Percentiles rank a stretch among this genome's conserved stretches.
Evolutionary conservation across 1,140 invertebrate genomes (phyloP).

Genomic region (Frieseomelitta varia): DNA sequence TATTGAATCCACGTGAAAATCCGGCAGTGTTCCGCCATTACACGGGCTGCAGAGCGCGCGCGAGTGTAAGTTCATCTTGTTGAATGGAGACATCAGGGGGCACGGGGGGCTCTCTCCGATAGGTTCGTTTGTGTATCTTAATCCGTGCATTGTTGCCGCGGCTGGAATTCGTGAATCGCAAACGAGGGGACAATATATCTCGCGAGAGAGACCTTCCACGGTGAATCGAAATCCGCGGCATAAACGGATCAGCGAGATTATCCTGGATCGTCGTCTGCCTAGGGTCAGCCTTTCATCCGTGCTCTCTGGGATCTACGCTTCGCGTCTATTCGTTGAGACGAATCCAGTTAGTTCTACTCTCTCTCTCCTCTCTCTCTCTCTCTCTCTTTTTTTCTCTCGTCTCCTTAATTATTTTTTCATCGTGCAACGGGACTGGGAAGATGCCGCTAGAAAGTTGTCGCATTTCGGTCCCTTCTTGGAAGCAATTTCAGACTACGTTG

Average conservation of each 20-base stretch:
- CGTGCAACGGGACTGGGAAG: background rate
- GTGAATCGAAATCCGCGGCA: slow-evolving; percentile 45
- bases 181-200: slow-evolving; percentile 48
- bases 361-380: background rate
- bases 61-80: slow-evolving; percentile 35
- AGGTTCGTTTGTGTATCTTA: slow-evolving; percentile 58
- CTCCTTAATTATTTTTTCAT: too few relatives aligned
- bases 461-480: background rate
- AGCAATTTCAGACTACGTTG: background rate
- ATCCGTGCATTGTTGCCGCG: slow-evolving; percentile 56
- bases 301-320: background rate
- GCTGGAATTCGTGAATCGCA: slow-evolving; percentile 52
- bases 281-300: slow-evolving; percentile 1
- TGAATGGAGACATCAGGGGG: slow-evolving; percentile 25
- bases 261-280: slow-evolving; percentile 44
- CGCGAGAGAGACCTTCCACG: slow-evolving; percentile 37
- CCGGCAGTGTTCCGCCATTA: background rate
- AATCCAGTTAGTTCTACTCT: background rate
- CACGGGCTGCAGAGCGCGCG: background rate
- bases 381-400: background rate
- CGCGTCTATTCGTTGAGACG: background rate
- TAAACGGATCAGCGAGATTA: slow-evolving; percentile 62
- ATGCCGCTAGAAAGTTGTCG: background rate
- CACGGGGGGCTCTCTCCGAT: background rate
- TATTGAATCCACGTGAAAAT: background rate